Conservation (phyloP, 2,113 vertebrate species). For the Empidonax alnorum region DNA sequence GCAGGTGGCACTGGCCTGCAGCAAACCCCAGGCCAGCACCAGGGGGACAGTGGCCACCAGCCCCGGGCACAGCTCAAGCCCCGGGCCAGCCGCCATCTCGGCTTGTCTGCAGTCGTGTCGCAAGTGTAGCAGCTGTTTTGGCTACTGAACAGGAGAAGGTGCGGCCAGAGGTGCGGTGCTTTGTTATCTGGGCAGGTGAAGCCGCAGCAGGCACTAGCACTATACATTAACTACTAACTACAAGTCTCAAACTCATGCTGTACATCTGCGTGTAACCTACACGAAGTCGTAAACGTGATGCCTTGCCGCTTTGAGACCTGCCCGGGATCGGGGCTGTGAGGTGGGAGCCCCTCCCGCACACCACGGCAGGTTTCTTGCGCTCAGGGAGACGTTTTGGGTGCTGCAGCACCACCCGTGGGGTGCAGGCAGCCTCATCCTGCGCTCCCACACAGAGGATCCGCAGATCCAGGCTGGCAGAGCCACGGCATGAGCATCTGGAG, state of each 20-base stretch:
- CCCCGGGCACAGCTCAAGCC: not conserved
- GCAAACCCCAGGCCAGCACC: not conserved
- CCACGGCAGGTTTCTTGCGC: fast-evolving
- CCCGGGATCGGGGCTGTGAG: not conserved
- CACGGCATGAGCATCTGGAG: not conserved
- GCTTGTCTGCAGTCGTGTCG: not conserved
- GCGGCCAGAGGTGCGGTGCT: not conserved
- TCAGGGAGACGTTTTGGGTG: not conserved
- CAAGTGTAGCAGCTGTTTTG: not conserved
- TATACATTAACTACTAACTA: slow-evolving; percentile 17
- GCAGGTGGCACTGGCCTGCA: not conserved
- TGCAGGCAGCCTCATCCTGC: not conserved
- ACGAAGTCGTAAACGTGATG: not conserved
- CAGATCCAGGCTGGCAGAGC: not conserved
- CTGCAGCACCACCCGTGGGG: not conserved
- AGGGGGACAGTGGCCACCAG: not conserved
- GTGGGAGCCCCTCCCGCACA: not conserved
- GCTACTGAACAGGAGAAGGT: not conserved
- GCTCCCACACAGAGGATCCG: not conserved
- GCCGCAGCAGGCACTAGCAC: slow-evolving; percentile 16
- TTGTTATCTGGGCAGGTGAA: not conserved
- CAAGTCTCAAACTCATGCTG: not conserved
- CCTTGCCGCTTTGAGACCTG: not conserved
- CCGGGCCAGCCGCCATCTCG: not conserved
- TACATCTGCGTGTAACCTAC: not conserved